Evolutionary conservation across 2,113 vertebrate species (phyloP).

Genomic region (Electrona antarctica): DNA sequence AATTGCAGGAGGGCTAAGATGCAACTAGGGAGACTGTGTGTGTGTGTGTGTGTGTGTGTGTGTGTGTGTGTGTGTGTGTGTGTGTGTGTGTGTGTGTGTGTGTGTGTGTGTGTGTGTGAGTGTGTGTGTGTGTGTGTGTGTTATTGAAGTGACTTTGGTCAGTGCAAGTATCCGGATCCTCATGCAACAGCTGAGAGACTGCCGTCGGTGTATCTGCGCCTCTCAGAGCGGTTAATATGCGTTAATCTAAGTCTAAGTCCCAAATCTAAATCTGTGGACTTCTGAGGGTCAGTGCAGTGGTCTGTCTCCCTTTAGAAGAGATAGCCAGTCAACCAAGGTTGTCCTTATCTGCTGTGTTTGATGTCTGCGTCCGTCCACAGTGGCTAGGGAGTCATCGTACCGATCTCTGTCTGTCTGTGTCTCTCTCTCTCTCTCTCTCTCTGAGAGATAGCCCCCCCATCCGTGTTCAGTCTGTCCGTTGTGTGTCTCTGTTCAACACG

Average conservation of each 20-base stretch:
- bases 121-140: slow-evolving; percentile 45
- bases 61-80: background rate
- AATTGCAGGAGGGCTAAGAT: slow-evolving; percentile 73
- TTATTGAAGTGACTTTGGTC: slow-evolving; percentile 78
- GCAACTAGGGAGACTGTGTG: slow-evolving; percentile 62
- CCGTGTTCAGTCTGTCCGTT: slow-evolving; percentile 16
- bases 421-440: slow-evolving; percentile 11
- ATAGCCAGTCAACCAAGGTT: slow-evolving; percentile 56
- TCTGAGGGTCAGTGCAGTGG: too few species aligned
- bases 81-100: slow-evolving; percentile 34
- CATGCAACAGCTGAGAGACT: slow-evolving; percentile 62
- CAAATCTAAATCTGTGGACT: too few species aligned
- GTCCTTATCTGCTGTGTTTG: slow-evolving; percentile 53
- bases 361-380: slow-evolving; percentile 40
- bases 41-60: too few species aligned
- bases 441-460: background rate
- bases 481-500: slow-evolving; percentile 28
- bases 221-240: too few species aligned
- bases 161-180: slow-evolving; percentile 64
- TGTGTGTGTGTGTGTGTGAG: slow-evolving; percentile 33
- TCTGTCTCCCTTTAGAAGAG: slow-evolving; percentile 1
- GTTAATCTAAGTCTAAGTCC: too few species aligned
- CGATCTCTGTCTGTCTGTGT: slow-evolving; percentile 28
- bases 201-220: background rate
- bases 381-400: slow-evolving; percentile 24